Conservation (phyloP, 92 coral and sea anemone species). For the Micromussa lordhowensis region DNA sequence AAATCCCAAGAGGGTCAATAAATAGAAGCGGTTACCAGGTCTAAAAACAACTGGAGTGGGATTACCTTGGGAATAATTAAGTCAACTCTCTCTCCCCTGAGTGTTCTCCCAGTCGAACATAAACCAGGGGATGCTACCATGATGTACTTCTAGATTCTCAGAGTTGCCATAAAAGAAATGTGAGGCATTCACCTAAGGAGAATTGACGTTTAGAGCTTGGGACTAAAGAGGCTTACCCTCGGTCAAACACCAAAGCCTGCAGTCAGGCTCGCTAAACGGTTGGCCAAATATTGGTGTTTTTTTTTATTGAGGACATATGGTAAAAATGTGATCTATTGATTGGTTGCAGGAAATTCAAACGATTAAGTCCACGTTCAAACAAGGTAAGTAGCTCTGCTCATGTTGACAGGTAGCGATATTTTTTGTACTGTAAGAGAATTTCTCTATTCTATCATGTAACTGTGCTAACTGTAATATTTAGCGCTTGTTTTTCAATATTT, state of each 20-base stretch:
- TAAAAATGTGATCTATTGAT: neutral
- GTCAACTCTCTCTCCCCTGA: too few species aligned
- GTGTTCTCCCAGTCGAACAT: too few species aligned
- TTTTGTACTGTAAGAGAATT: neutral
- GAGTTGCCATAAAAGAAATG: neutral
- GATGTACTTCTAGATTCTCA: neutral
- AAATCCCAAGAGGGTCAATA: too few species aligned
- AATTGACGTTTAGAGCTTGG: neutral
- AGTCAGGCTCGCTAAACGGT: too few species aligned
- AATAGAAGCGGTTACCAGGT: too few species aligned
- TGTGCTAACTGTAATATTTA: neutral
- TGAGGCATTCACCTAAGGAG: neutral
- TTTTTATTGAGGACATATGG: too few species aligned
- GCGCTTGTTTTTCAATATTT: neutral
- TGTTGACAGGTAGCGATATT: neutral
- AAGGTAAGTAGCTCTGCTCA: constrained; percentile 27
- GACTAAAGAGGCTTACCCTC: neutral
- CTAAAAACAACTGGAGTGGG: too few species aligned
- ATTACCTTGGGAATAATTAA: too few species aligned
- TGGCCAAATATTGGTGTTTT: too few species aligned
- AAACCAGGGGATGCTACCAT: neutral
- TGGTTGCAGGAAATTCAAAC: constrained; percentile 72
- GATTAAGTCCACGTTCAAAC: constrained; percentile 64
- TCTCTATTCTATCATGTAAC: neutral
- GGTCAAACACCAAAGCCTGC: too few species aligned